phyloP scores from a whole-genome alignment of 1,140 invertebrate genomes.

The Drosophila arawakana region DNA sequence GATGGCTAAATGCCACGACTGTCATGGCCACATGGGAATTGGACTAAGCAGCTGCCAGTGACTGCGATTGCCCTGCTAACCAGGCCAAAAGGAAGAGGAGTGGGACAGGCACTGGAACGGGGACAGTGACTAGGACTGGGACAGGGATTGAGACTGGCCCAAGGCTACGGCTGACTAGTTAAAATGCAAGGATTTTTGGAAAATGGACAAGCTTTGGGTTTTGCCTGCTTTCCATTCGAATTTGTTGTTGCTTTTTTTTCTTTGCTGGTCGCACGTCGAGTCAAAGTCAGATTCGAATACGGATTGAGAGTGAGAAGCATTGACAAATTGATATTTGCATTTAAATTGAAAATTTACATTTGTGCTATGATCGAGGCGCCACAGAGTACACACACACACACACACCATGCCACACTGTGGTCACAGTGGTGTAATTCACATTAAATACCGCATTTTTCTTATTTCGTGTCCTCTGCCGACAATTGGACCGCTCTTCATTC shows the following conservation, averaged over 20 bases:
- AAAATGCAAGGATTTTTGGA: constrained; percentile 77
- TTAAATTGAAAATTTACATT: constrained; percentile 85
- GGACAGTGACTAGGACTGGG: constrained; percentile 1
- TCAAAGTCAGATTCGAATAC: constrained; percentile 2
- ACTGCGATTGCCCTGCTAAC: constrained; percentile 2
- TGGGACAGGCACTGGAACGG: background rate
- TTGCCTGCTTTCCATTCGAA: constrained; percentile 8
- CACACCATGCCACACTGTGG: constrained; percentile 53
- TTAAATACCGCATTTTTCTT: constrained; percentile 84
- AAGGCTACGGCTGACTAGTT: constrained; percentile 74
- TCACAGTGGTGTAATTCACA: constrained; percentile 84
- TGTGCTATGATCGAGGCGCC: constrained; percentile 71
- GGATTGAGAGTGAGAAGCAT: constrained; percentile 42
- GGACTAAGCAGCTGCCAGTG: constrained; percentile 28
- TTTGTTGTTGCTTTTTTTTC: background rate
- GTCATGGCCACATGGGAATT: constrained; percentile 74
- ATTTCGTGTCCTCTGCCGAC: constrained; percentile 51
- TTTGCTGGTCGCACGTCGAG: constrained; percentile 26
- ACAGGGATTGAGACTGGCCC: constrained; percentile 48
- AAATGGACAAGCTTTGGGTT: constrained; percentile 12
- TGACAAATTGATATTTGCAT: constrained; percentile 85
- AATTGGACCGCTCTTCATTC: constrained; percentile 69
- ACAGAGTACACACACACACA: constrained; percentile 10
- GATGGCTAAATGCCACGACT: constrained; percentile 79
- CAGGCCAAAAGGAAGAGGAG: background rate